These are phyloP conservation scores for Pelodytes ibericus DNA, from an alignment of 2,797 vertebrate species.

Conservation along the genomic window DNA sequence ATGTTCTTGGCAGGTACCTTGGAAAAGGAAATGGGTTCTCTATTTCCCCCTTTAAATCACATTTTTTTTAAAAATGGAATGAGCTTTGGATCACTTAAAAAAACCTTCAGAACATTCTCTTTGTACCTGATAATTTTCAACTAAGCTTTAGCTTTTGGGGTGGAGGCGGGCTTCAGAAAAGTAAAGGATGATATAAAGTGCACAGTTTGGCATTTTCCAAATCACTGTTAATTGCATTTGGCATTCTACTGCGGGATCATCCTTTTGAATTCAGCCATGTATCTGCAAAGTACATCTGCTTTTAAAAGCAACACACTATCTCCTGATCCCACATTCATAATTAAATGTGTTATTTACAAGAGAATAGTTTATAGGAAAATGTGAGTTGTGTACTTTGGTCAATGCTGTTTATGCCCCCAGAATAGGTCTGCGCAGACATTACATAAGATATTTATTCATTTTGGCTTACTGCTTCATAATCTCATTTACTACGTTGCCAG, in stretches of 20 bases:
- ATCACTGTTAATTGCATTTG: slow-evolving; percentile 72
- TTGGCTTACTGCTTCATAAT: slow-evolving; percentile 69
- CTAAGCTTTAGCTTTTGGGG: slow-evolving; percentile 4
- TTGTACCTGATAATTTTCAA: slow-evolving; percentile 47
- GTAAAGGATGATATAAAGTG: slow-evolving; percentile 23
- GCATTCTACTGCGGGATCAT: slow-evolving; percentile 67
- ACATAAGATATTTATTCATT: slow-evolving; percentile 65
- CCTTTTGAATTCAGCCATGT: slow-evolving; percentile 63
- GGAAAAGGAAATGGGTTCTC: slow-evolving; percentile 43
- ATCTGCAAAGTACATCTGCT: slow-evolving; percentile 58
- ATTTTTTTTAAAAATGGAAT: slow-evolving; percentile 39
- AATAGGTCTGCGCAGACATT: slow-evolving; percentile 64
- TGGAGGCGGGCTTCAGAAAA: background rate
- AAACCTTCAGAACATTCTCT: slow-evolving; percentile 33
- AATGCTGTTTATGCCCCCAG: slow-evolving; percentile 61
- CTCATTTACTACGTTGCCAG: slow-evolving; percentile 70
- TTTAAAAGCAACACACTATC: slow-evolving; percentile 61
- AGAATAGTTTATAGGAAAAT: slow-evolving; percentile 70
- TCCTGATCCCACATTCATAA: slow-evolving; percentile 65
- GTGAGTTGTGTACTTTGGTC: slow-evolving; percentile 49
- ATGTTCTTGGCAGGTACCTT: slow-evolving; percentile 44
- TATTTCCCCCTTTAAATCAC: slow-evolving; percentile 41
- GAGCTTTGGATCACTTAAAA: slow-evolving; percentile 50
- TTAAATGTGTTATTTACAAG: slow-evolving; percentile 72
- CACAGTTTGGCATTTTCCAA: slow-evolving; percentile 47